phyloP scores from a whole-genome alignment of 2,113 vertebrate genomes.

The Genyomyrus donnyi region DNA sequence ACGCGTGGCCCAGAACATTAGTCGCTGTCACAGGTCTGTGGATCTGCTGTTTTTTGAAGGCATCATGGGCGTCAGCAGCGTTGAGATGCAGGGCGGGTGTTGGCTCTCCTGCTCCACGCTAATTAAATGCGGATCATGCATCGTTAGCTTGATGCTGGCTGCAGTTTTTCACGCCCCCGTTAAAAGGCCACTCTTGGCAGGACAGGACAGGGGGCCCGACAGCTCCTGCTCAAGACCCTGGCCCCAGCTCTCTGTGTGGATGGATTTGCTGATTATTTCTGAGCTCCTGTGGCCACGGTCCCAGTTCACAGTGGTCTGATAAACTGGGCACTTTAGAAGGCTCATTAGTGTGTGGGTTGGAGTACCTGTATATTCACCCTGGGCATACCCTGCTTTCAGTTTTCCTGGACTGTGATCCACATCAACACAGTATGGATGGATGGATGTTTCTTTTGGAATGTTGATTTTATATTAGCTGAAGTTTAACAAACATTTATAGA shows the following conservation, averaged over 20 bases:
- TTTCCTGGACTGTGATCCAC: not conserved
- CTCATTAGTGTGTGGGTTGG: not conserved
- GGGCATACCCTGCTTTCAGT: not conserved
- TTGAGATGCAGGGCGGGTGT: not conserved
- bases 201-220: not conserved
- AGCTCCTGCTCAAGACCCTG: not conserved
- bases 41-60: not conserved
- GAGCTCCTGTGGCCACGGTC: not conserved
- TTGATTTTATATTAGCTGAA: not conserved
- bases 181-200: not conserved
- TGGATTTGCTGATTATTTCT: not conserved
- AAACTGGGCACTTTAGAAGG: not conserved
- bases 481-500: not conserved
- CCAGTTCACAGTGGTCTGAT: not conserved
- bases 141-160: not conserved
- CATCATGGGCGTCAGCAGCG: not conserved
- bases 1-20: not conserved
- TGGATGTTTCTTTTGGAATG: not conserved
- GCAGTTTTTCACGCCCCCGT: not conserved
- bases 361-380: not conserved
- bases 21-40: not conserved
- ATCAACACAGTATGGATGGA: not conserved
- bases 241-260: not conserved
- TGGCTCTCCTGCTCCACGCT: not conserved
- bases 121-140: conserved; percentile 2